phyloP scores from a whole-genome alignment of 2,113 vertebrate genomes.

The Fulica atra region DNA sequence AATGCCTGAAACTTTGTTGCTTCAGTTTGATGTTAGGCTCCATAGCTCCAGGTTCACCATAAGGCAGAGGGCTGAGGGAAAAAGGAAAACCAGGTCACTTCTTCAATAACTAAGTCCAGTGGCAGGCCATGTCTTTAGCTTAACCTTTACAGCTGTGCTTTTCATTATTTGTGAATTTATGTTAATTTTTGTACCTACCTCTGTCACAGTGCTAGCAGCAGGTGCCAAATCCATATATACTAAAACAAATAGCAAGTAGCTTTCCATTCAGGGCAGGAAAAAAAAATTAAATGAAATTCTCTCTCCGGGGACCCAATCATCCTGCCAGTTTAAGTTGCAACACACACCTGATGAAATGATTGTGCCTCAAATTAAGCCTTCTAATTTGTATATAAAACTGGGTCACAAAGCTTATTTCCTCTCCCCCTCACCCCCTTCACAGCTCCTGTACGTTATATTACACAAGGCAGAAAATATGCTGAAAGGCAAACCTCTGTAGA shows the following conservation, averaged over 20 bases:
- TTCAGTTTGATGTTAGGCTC: not conserved
- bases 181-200: not conserved
- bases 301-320: not conserved
- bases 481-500: not conserved
- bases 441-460: not conserved
- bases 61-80: not conserved
- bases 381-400: conserved; percentile 45
- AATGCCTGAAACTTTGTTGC: not conserved
- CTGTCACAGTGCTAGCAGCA: conserved; percentile 25
- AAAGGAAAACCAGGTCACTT: not conserved
- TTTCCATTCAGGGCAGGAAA: conserved; percentile 3
- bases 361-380: conserved; percentile 21
- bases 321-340: conserved; percentile 10
- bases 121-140: not conserved
- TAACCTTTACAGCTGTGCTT: not conserved
- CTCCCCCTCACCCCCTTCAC: not conserved
- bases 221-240: not conserved
- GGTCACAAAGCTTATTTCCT: conserved; percentile 6
- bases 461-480: not conserved
- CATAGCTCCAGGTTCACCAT: not conserved
- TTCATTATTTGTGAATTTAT: not conserved
- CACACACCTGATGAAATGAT: conserved; percentile 33
- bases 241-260: conserved; percentile 3
- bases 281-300: not conserved
- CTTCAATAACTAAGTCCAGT: not conserved